Evolutionary conservation across 1,140 invertebrate species (phyloP).

Genomic region (Drosophila oshimai): DNA sequence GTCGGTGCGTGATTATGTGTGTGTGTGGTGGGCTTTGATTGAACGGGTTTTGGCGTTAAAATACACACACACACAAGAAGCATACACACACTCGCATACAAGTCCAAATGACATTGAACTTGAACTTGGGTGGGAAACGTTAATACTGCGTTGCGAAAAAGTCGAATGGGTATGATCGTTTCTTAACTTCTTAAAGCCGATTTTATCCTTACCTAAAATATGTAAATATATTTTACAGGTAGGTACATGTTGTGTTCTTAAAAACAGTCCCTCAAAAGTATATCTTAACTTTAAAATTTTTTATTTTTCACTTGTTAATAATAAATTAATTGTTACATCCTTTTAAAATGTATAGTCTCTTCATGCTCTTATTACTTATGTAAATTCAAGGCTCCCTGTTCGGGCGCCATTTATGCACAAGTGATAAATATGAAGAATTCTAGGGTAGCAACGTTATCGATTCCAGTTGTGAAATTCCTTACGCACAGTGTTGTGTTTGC

Average conservation of each 20-base stretch:
- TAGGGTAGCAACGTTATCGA: background rate
- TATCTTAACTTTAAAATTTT: too few relatives aligned
- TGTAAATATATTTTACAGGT: too few relatives aligned
- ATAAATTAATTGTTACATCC: too few relatives aligned
- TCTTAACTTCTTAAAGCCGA: too few relatives aligned
- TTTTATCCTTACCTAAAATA: too few relatives aligned
- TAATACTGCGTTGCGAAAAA: slow-evolving; percentile 16
- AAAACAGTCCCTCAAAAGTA: too few relatives aligned
- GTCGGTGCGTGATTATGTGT: background rate
- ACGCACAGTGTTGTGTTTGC: slow-evolving; percentile 18
- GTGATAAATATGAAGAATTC: background rate
- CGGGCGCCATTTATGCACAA: too few relatives aligned
- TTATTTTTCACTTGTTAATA: too few relatives aligned
- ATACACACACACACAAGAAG: slow-evolving; percentile 6
- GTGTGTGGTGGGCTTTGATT: slow-evolving; percentile 37
- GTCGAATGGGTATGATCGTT: background rate
- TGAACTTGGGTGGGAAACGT: slow-evolving; percentile 57
- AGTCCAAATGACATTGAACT: slow-evolving; percentile 67
- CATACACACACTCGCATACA: background rate
- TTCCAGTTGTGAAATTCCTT: background rate
- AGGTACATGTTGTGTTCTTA: too few relatives aligned
- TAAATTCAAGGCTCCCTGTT: too few relatives aligned
- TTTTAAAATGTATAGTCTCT: too few relatives aligned
- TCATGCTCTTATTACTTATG: too few relatives aligned
- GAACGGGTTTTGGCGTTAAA: slow-evolving; percentile 59